These are phyloP conservation scores for Indicator maculatus DNA, from an alignment of 2,113 vertebrate species.

Conservation along the genomic window DNA sequence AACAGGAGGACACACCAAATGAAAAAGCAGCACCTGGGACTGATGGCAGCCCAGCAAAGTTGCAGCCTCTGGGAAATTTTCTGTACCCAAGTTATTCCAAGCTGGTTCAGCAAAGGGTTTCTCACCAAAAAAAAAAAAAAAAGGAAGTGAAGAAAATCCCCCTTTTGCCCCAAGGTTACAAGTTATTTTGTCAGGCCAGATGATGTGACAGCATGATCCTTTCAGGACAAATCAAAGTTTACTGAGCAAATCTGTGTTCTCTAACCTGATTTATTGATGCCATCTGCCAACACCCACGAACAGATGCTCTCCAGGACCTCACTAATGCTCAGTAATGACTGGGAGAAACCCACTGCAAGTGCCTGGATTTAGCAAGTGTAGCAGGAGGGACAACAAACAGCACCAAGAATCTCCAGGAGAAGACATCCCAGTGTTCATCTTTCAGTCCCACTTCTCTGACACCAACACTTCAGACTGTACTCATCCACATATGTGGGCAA, in stretches of 20 bases:
- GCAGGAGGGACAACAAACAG: neutral
- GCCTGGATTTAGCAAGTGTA: neutral
- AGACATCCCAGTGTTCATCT: neutral
- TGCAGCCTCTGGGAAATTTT: neutral
- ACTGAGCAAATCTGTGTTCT: constrained; percentile 56
- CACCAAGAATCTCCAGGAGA: neutral
- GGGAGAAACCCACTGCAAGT: constrained; percentile 29
- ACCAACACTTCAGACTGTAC: neutral
- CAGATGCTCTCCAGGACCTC: constrained; percentile 55
- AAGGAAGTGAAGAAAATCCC: neutral
- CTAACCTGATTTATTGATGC: constrained; percentile 64
- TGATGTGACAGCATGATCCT: constrained; percentile 53
- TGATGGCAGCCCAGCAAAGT: neutral
- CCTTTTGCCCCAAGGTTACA: constrained; percentile 17
- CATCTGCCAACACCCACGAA: constrained; percentile 62
- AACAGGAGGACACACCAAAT: neutral
- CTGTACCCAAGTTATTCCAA: neutral
- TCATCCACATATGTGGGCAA: neutral
- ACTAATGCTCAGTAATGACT: constrained; percentile 38
- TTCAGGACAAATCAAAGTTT: constrained; percentile 67
- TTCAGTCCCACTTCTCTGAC: neutral
- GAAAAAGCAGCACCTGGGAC: neutral
- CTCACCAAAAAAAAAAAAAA: neutral
- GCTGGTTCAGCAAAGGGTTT: neutral
- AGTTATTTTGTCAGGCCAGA: constrained; percentile 39